Evolutionary conservation across 2,888 invertebrate genomes (phyloP).

Genomic region (Chymomyza procnemis): DNA sequence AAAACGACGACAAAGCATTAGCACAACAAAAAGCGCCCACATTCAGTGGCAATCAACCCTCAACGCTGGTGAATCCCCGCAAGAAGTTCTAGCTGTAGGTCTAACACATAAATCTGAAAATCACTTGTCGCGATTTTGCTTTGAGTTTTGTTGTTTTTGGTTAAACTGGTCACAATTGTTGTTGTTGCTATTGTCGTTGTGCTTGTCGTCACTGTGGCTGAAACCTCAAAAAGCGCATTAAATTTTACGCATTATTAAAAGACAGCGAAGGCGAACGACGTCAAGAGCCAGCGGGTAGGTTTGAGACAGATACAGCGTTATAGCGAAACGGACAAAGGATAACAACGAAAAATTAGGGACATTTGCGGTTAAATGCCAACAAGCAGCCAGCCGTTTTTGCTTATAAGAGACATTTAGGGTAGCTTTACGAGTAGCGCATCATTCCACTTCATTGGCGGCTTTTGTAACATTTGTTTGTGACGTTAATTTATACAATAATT

Average conservation of each 20-base stretch:
- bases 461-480: constrained; percentile 79
- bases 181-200: not conserved
- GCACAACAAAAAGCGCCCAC: constrained; percentile 61
- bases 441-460: constrained; percentile 79
- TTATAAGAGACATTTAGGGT: not conserved
- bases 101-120: constrained; percentile 71
- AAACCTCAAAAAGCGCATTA: constrained; percentile 57
- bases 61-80: not conserved
- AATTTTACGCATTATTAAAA: constrained; percentile 72
- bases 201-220: constrained; percentile 7
- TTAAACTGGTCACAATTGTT: constrained; percentile 16
- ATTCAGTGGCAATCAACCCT: not conserved
- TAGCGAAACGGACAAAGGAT: constrained; percentile 53
- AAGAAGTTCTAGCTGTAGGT: not conserved
- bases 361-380: constrained; percentile 54
- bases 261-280: constrained; percentile 32
- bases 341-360: constrained; percentile 70
- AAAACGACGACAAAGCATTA: constrained; percentile 59
- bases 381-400: not conserved
- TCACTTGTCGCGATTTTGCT: constrained; percentile 74
- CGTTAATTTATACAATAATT: constrained; percentile 78
- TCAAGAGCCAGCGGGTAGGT: not conserved
- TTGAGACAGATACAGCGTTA: constrained; percentile 7
- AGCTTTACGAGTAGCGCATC: constrained; percentile 49
- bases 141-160: not conserved